phyloP scores from a whole-genome alignment of 2,797 vertebrate genomes.

The Centroberyx gerrardi region DNA sequence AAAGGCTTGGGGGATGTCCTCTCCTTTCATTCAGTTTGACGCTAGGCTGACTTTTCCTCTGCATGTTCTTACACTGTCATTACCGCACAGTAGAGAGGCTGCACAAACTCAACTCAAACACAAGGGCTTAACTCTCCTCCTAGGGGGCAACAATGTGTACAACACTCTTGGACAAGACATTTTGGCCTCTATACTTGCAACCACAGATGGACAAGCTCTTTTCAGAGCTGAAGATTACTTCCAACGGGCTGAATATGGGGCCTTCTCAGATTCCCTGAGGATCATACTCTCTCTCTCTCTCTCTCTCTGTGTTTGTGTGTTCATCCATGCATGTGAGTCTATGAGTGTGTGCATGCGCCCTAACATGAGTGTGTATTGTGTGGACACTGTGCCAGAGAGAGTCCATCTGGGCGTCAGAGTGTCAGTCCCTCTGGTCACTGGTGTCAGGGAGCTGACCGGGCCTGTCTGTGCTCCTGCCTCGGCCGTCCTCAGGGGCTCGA shows the following conservation, averaged over 20 bases:
- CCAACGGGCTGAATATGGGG: not conserved
- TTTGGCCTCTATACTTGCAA: constrained; percentile 44
- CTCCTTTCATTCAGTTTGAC: constrained; percentile 44
- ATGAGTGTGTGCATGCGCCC: constrained; percentile 5
- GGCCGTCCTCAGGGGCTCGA: not conserved
- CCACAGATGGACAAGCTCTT: constrained; percentile 33
- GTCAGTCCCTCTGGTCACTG: constrained; percentile 24
- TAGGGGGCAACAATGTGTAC: constrained; percentile 34
- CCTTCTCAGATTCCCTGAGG: constrained; percentile 34
- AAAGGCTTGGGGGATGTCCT: constrained; percentile 59
- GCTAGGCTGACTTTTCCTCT: constrained; percentile 48
- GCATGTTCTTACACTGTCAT: constrained; percentile 65
- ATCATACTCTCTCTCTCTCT: not conserved
- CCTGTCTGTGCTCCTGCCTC: not conserved
- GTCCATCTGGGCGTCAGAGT: constrained; percentile 5
- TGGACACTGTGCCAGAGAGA: constrained; percentile 27
- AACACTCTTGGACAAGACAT: constrained; percentile 44
- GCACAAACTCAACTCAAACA: constrained; percentile 63
- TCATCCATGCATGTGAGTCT: constrained; percentile 15
- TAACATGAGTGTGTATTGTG: constrained; percentile 13
- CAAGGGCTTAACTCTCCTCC: constrained; percentile 58
- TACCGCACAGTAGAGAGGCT: constrained; percentile 51
- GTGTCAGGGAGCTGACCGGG: constrained; percentile 18
- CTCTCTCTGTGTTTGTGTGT: not conserved
- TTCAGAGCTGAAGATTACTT: constrained; percentile 28